Base-by-base conservation (phyloP, 2,888 invertebrate species). In the Cryptosula pallasiana region DNA sequence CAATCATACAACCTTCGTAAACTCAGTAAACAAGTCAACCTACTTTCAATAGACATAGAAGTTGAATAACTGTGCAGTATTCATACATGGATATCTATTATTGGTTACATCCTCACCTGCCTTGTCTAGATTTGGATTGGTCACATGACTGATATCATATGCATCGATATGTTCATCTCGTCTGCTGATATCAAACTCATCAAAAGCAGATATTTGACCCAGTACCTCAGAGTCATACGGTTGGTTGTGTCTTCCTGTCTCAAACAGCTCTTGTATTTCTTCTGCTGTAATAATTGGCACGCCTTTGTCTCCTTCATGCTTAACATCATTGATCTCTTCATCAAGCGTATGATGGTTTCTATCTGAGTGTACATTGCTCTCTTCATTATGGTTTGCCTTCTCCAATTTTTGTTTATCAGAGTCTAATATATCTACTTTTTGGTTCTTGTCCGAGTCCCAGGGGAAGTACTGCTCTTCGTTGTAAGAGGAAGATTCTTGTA, bases 381-480 rank as follows among this genome's bases (percentile, higher is more conserved):
- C 25, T 57, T 25, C 23, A 13, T 23, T 23, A n/a, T n/a, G 25
- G 2, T 9, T 5, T 32, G 32, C 32, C n/a, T 25, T 27, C 2
- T 13, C 45, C 5, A 13, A 13, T 20, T 27, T 2, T 13, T 29
- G 2, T 3, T 27, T 5, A n/a, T 25, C 2, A 29, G 63, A 63
- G 9, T 63, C 63, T 25, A 63, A 27, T n/a, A 63, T n/a, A 63
- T 63, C 63, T 13, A 63, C 63, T 27, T 63, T 5, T 25, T 63
- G 32, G 9, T 27, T 13, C 20, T 13, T 20, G 20, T 45, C 45
- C 45, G 9, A 45, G 20, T 45, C 45, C 20, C n/a, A n/a, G n/a
- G 45, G 9, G 20, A 45, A 45, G 45, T 45, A 45, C 20, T 45
- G 45, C 45, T 45, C 45, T 45, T 20, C 45, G 5, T 45, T 45